These are phyloP conservation scores for Teleopsis dalmanni DNA, from an alignment of 1,140 invertebrate genomes.

Conservation along the genomic window DNA sequence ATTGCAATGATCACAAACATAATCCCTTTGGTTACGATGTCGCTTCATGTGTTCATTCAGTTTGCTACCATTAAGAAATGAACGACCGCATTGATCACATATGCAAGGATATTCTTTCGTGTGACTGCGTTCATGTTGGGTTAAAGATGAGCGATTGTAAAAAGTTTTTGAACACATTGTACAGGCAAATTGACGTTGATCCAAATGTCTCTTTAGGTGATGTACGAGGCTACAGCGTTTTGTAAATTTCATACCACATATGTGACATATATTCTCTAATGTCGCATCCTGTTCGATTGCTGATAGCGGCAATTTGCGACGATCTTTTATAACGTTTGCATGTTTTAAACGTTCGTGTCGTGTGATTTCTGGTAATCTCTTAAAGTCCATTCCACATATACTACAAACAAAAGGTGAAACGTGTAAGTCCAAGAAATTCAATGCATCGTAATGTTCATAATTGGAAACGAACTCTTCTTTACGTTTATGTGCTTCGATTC, in stretches of 20 bases:
- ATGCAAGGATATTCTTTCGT: slow-evolving; percentile 37
- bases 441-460: slow-evolving; percentile 27
- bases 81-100: slow-evolving; percentile 29
- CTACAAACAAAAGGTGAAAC: slow-evolving; percentile 28
- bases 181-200: slow-evolving; percentile 21
- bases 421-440: slow-evolving; percentile 30
- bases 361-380: slow-evolving; percentile 3
- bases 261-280: slow-evolving; percentile 24
- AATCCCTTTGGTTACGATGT: slow-evolving; percentile 66
- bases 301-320: background rate
- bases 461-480: slow-evolving; percentile 17
- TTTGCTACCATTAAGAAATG: slow-evolving; percentile 46
- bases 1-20: slow-evolving; percentile 59
- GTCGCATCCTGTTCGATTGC: background rate
- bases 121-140: slow-evolving; percentile 29
- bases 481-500: slow-evolving; percentile 13
- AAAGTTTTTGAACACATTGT: slow-evolving; percentile 33
- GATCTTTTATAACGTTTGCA: background rate
- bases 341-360: slow-evolving; percentile 1
- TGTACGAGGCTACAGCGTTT: slow-evolving; percentile 25
- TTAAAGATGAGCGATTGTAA: slow-evolving; percentile 26
- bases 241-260: slow-evolving; percentile 34
- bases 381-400: background rate
- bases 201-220: slow-evolving; percentile 27
- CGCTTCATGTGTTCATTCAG: slow-evolving; percentile 50